Evolutionary conservation across 2,888 invertebrate genomes (phyloP).

Genomic region (Augochlorella aurata): DNA sequence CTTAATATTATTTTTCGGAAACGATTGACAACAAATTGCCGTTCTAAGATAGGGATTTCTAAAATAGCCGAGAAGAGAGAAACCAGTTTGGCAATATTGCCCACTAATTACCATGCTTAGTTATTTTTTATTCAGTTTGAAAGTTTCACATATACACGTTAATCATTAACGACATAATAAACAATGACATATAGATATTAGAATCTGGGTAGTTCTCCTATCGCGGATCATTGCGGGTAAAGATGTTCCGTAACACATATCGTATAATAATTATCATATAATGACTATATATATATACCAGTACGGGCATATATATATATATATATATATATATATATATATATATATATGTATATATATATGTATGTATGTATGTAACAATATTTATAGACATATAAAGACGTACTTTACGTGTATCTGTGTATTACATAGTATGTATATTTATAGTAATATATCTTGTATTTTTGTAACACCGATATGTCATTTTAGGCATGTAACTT

Average conservation of each 20-base stretch:
- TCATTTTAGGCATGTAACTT: constrained; percentile 67
- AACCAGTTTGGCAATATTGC: neutral
- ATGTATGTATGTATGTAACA: constrained; percentile 54
- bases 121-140: constrained; percentile 72
- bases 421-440: constrained; percentile 48
- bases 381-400: constrained; percentile 72
- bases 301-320: constrained; percentile 34
- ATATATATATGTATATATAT: constrained; percentile 58
- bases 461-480: constrained; percentile 65
- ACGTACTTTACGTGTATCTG: constrained; percentile 61
- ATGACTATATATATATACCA: constrained; percentile 30
- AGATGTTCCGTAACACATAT: constrained; percentile 65
- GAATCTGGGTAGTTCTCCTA: constrained; percentile 67
- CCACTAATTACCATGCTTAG: constrained; percentile 55
- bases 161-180: constrained; percentile 75
- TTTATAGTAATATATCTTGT: constrained; percentile 39
- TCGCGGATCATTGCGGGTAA: constrained; percentile 59
- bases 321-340: constrained; percentile 60
- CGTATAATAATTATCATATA: constrained; percentile 63
- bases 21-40: too few species aligned
- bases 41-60: too few species aligned
- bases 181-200: constrained; percentile 75
- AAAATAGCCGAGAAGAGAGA: neutral
- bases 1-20: too few species aligned
- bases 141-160: constrained; percentile 76